A percentile compares a stretch with the other conserved stretches of the same genome.
These are phyloP conservation scores for Chymomyza amoena DNA, from an alignment of 2,888 invertebrate genomes.

Conservation along the genomic window DNA sequence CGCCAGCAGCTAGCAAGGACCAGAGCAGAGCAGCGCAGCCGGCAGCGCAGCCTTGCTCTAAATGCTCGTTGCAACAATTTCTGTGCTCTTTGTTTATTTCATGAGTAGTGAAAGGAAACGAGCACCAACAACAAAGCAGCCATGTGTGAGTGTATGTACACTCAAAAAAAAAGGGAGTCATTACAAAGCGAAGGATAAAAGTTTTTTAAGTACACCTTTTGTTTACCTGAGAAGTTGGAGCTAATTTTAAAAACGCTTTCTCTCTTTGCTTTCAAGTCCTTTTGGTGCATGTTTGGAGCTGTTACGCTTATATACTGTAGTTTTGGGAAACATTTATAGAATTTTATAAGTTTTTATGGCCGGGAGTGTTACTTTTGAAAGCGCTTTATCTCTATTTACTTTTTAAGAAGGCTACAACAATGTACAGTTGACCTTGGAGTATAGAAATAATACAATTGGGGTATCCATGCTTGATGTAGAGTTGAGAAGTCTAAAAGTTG, in stretches of 20 bases:
- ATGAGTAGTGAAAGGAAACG: slow-evolving; percentile 40
- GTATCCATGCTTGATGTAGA: too few species aligned
- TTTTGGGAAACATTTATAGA: too few species aligned
- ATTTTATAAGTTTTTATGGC: too few species aligned
- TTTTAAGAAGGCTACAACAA: too few species aligned
- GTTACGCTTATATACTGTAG: neutral
- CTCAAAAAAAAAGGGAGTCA: neutral
- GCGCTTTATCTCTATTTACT: too few species aligned
- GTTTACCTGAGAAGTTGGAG: neutral
- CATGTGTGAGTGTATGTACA: slow-evolving; percentile 13
- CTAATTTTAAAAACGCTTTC: neutral
- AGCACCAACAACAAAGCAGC: slow-evolving; percentile 30
- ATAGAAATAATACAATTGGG: too few species aligned
- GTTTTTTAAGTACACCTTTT: neutral
- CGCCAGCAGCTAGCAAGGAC: neutral
- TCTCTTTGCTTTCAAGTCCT: neutral
- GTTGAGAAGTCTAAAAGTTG: too few species aligned
- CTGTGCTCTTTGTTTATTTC: slow-evolving; percentile 19
- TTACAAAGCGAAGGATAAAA: neutral
- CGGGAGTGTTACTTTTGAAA: too few species aligned
- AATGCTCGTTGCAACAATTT: slow-evolving; percentile 58
- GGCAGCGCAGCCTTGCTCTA: slow-evolving; percentile 50
- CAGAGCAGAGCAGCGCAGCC: neutral
- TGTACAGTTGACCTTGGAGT: too few species aligned
- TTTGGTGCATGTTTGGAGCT: neutral